A percentile compares a stretch with the other conserved stretches of the same genome.
Conservation (phyloP, 2,888 invertebrate species). For the Pheosia tremula region DNA sequence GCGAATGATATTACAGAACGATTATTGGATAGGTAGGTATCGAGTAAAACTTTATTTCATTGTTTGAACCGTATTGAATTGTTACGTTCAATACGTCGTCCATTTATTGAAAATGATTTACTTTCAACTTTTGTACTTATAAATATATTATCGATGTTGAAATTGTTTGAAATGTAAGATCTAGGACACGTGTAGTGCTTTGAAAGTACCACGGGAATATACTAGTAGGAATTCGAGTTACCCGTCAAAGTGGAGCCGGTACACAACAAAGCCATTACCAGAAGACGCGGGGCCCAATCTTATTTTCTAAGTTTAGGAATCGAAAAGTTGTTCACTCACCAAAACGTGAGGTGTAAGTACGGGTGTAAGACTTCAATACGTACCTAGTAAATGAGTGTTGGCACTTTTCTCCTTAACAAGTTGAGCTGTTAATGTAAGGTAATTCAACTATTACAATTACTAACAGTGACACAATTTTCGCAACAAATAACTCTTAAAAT, state of each 20-base stretch:
- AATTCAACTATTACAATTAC: no score
- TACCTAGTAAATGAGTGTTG: conserved; percentile 11
- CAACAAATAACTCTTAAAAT: no score
- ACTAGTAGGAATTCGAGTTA: conserved; percentile 57
- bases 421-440: background rate
- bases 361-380: conserved; percentile 22
- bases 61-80: conserved; percentile 42
- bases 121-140: conserved; percentile 17
- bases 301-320: conserved; percentile 63
- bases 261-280: conserved; percentile 77
- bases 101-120: conserved; percentile 7
- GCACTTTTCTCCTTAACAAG: background rate
- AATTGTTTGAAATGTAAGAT: conserved; percentile 45
- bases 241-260: conserved; percentile 58
- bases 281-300: conserved; percentile 36
- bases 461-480: no score
- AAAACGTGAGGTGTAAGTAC: conserved; percentile 43
- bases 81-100: no score
- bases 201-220: conserved; percentile 60
- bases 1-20: conserved; percentile 54
- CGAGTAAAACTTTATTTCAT: conserved; percentile 51
- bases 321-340: conserved; percentile 53
- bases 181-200: conserved; percentile 55
- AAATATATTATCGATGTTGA: conserved; percentile 21
- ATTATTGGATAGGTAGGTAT: conserved; percentile 52